Evolutionary conservation across 2,888 invertebrate species (phyloP).

Genomic region (Barypeithes pellucidus): DNA sequence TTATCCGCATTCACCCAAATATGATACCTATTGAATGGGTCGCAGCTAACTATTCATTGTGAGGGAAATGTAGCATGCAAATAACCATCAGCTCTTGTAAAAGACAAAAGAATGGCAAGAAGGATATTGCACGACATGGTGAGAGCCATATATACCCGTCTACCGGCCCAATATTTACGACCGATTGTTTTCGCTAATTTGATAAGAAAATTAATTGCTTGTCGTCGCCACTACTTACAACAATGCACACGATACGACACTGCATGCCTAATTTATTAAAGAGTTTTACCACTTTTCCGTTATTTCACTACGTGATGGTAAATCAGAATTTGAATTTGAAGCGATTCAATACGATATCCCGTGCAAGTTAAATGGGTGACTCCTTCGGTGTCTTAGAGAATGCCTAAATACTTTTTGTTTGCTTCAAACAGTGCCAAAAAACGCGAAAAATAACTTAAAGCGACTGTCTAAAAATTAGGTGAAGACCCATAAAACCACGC

Average conservation of each 20-base stretch:
- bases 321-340: no score
- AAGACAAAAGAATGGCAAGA: conserved; percentile 48
- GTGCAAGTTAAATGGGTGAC: no score
- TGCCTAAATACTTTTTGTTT: no score
- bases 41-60: conserved; percentile 33
- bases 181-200: conserved; percentile 69
- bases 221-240: conserved; percentile 67
- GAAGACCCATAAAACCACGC: no score
- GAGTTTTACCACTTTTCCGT: conserved; percentile 44
- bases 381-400: no score
- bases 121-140: conserved; percentile 49
- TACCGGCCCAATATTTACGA: conserved; percentile 50
- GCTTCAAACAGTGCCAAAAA: no score
- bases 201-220: conserved; percentile 69
- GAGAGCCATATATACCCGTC: conserved; percentile 48
- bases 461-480: no score
- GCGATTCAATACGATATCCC: no score
- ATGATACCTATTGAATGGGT: no score
- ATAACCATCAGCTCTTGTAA: conserved; percentile 47
- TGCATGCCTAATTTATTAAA: conserved; percentile 56
- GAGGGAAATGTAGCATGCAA: conserved; percentile 35
- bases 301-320: not conserved
- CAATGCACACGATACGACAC: conserved; percentile 59
- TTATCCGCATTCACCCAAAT: no score
- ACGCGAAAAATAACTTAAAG: no score